These are phyloP conservation scores for Operophtera brumata DNA, from an alignment of 2,888 invertebrate genomes.

Conservation along the genomic window DNA sequence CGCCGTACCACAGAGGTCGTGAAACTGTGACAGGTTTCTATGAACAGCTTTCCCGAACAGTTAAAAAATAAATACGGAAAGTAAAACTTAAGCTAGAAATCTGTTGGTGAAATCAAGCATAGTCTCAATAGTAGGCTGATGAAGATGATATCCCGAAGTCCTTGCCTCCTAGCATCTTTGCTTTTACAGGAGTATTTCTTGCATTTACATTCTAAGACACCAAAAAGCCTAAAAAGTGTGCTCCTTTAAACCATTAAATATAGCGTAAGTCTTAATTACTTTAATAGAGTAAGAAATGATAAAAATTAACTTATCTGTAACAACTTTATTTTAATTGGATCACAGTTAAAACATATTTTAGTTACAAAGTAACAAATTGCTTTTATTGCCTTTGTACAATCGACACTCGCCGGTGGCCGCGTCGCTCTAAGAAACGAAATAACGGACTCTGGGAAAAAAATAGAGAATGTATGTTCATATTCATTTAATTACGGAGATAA, in stretches of 20 bases:
- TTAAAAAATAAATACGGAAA: too few relatives aligned
- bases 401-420: too few relatives aligned
- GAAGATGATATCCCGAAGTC: neutral
- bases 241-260: neutral
- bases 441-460: neutral
- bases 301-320: neutral
- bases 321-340: conserved; percentile 5
- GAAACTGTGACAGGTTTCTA: too few relatives aligned
- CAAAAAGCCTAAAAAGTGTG: neutral
- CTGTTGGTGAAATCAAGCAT: too few relatives aligned
- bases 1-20: too few relatives aligned
- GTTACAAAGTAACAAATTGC: neutral
- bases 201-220: neutral
- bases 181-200: neutral
- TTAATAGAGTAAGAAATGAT: conserved; percentile 3
- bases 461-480: too few relatives aligned
- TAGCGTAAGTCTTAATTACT: conserved; percentile 2
- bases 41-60: too few relatives aligned
- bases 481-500: too few relatives aligned
- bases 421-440: too few relatives aligned
- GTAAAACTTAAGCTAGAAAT: too few relatives aligned
- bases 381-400: neutral
- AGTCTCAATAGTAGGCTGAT: neutral
- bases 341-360: neutral
- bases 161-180: neutral